Base-by-base conservation (phyloP, 2,888 invertebrate species). In the Lagria hirta region DNA sequence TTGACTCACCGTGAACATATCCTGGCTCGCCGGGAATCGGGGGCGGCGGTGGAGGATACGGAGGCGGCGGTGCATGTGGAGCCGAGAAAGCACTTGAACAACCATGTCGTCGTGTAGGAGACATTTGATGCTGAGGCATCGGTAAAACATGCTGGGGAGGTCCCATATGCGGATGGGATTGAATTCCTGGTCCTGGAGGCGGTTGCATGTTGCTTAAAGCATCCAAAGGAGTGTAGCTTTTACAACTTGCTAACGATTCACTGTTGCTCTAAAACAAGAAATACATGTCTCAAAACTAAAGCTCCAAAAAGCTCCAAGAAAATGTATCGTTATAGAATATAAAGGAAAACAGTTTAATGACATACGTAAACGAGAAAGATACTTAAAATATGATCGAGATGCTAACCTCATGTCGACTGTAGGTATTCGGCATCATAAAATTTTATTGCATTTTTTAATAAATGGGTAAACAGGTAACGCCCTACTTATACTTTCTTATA, bases 201-300 rank as follows among this genome's bases (percentile, higher is more conserved):
- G 90, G 90, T 71, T 89, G 82, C 90, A 91, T 91, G 58, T 85
- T 89, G 20, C 89, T 88, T 54, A 90, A 73, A 8, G 90, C 90
- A 41, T 86, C 83, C 51, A 91, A 75, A 3, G 90, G 90, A 26
- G 90, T 88, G 70, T 91, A 91, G 8, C 88, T 82, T 65, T 83
- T 83, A 72, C 60, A 61, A 4, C 62, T 62, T 15, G 55, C 48
- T 14, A 57, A 27, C 6, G 59, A 57, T 28, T 60, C 60, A 33
- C 57, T 55, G 44, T 52, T 54, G 26, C 43, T 52, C 52, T 54
- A 44, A 22, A 46, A 47, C 12, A 4, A 7, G 22, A 36, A 24
- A 32, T 15, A n/a, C n/a, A n/a, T n/a, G n/a, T n/a, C n/a, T n/a
- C n/a, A n/a, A n/a, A n/a, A n/a, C n/a, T n/a, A n/a, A n/a, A n/a